Evolutionary conservation across 2,113 vertebrate genomes (phyloP).

Genomic region (Etia nguti): DNA sequence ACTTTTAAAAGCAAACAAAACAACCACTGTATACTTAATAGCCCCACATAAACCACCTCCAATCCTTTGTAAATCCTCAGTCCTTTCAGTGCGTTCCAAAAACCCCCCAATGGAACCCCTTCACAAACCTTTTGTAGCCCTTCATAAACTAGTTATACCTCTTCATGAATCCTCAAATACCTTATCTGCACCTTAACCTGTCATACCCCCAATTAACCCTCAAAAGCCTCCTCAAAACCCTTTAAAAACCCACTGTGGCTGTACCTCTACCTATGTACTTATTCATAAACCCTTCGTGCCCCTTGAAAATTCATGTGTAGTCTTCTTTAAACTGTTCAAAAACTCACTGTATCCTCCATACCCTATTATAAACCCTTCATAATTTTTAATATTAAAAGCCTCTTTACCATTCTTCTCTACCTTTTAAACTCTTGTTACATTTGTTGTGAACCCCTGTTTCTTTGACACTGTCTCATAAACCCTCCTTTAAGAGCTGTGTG

Average conservation of each 20-base stretch:
- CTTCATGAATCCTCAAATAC: background rate
- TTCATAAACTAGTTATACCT: background rate
- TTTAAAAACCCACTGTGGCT: background rate
- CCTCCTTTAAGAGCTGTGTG: background rate
- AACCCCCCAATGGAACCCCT: background rate
- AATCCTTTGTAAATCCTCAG: background rate
- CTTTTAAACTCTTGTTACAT: background rate
- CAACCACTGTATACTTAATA: background rate
- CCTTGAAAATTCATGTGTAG: background rate
- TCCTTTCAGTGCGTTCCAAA: background rate
- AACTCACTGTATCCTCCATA: background rate
- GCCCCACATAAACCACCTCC: background rate
- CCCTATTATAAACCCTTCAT: background rate
- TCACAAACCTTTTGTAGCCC: background rate
- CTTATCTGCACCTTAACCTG: background rate
- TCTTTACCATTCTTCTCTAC: background rate
- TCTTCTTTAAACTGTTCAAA: background rate
- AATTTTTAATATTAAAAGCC: background rate
- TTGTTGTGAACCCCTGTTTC: background rate
- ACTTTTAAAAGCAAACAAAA: background rate
- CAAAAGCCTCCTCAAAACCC: background rate
- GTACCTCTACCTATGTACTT: accelerated
- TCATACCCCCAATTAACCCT: background rate
- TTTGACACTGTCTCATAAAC: background rate
- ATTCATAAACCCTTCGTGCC: background rate